Evolutionary conservation across 2,797 vertebrate genomes (phyloP), one percentile per base, ranked within the genome.

Genomic region (Anisognathus igniventris): DNA sequence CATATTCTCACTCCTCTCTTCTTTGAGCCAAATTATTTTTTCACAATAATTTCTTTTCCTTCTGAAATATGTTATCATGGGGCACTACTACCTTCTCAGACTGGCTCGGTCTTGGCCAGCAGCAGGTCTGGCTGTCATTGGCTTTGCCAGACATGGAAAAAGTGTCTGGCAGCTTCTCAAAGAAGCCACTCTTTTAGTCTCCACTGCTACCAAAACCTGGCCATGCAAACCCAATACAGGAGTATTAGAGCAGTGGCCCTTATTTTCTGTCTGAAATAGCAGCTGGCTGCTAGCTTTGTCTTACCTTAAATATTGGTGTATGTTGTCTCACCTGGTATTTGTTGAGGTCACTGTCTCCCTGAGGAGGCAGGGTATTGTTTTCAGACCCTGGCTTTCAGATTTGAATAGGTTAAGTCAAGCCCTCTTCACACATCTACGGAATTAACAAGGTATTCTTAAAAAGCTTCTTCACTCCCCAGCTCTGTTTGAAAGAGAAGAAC

Each of bases 71-170:
- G 10, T 45, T 64, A 7, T 33, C 50, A 16, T 24, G 44, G 11
- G 21, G 6, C 8, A 7, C 44, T 57, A 8, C 12, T 64, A 0
- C 30, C 17, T 64, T 51, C 18, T 64, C 44, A 39, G 57, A 51
- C 15, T 23, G 17, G 28, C 14, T 44, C 0, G 0, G 37, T 44
- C 71, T 70, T 51, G 37, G 16, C 24, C 24, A 50, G n/a, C 18
- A 24, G 21, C 0, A 0, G 3, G 8, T 57, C 37, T 25, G 7
- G 21, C 44, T 68, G 37, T n/a, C 57, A 57, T 7, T 76, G 44
- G n/a, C 50, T 70, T 33, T 70, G 24, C 24, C 3, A 11, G 50
- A 45, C 21, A 23, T 1, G 14, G 57, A 15, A 10, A 37, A 57
- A 45, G 57, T 25, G 6, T 45, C 30, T 58, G 39, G 28, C 65